Evolutionary conservation across 2,888 invertebrate species (phyloP).

Genomic region (Cyaniris semiargus): DNA sequence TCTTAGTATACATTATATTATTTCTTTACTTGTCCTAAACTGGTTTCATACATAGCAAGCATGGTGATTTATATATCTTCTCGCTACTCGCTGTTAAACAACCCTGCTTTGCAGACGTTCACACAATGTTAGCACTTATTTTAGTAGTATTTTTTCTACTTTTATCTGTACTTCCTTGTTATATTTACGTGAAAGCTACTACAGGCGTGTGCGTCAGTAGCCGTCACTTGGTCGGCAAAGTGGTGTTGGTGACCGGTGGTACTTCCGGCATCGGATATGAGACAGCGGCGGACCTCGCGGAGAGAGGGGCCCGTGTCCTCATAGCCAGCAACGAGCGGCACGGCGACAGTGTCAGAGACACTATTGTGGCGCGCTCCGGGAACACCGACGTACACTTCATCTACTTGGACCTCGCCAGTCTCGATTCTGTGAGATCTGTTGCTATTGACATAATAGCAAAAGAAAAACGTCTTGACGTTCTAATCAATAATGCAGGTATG

Average conservation of each 20-base stretch:
- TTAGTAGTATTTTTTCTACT: conserved; percentile 26
- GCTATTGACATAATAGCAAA: conserved; percentile 73
- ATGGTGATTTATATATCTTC: too few relatives aligned
- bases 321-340: conserved; percentile 86
- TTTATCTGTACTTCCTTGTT: conserved; percentile 23
- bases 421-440: conserved; percentile 79
- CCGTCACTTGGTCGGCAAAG: conserved; percentile 82
- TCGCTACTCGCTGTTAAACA: too few relatives aligned
- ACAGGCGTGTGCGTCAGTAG: conserved; percentile 42
- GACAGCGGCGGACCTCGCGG: conserved; percentile 84
- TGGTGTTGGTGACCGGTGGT: conserved; percentile 90
- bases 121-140: not conserved
- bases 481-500: conserved; percentile 82
- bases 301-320: conserved; percentile 86
- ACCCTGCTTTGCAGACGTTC: not conserved
- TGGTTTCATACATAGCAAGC: too few relatives aligned
- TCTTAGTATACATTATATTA: too few relatives aligned
- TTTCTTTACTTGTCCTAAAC: too few relatives aligned
- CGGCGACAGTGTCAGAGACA: conserved; percentile 76
- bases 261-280: conserved; percentile 89
- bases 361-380: conserved; percentile 45
- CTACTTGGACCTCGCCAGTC: conserved; percentile 70
- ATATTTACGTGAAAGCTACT: conserved; percentile 38
- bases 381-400: conserved; percentile 55
- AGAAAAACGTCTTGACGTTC: conserved; percentile 73